These are phyloP conservation scores for Mus caroli DNA, from an alignment of 2,797 vertebrate genomes.

Conservation along the genomic window DNA sequence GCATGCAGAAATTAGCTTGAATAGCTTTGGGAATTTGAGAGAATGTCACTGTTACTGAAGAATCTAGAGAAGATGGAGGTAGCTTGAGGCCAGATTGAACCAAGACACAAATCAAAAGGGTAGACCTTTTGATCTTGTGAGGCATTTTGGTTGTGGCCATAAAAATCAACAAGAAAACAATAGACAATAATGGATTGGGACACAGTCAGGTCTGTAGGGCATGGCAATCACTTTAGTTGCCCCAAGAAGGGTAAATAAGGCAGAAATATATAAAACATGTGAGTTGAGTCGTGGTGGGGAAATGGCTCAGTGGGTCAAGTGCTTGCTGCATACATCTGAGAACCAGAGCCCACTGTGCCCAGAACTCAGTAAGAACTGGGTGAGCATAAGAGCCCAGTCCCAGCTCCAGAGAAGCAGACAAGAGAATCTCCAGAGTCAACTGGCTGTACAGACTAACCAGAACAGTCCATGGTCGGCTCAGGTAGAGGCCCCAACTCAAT, in stretches of 20 bases:
- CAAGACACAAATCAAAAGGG: neutral
- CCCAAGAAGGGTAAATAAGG: neutral
- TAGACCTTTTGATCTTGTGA: neutral
- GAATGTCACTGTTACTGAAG: neutral
- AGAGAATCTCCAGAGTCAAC: too few relatives aligned
- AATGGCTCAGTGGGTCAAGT: neutral
- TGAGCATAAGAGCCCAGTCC: too few relatives aligned
- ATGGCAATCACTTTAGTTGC: neutral
- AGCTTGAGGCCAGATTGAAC: neutral
- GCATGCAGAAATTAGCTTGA: neutral
- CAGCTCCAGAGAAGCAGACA: neutral
- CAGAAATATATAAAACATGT: neutral
- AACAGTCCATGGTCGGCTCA: neutral
- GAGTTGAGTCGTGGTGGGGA: accelerated
- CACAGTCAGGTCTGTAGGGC: neutral
- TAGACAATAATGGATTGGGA: neutral
- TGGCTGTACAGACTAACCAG: neutral
- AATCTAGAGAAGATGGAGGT: neutral
- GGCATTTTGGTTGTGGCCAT: neutral
- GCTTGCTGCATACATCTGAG: neutral
- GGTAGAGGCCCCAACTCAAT: neutral
- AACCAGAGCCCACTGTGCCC: neutral
- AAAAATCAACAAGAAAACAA: neutral
- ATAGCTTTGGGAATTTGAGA: neutral
- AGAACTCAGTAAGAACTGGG: neutral